These are phyloP conservation scores for Calyptomena viridis DNA, from an alignment of 2,113 vertebrate genomes.

Conservation along the genomic window DNA sequence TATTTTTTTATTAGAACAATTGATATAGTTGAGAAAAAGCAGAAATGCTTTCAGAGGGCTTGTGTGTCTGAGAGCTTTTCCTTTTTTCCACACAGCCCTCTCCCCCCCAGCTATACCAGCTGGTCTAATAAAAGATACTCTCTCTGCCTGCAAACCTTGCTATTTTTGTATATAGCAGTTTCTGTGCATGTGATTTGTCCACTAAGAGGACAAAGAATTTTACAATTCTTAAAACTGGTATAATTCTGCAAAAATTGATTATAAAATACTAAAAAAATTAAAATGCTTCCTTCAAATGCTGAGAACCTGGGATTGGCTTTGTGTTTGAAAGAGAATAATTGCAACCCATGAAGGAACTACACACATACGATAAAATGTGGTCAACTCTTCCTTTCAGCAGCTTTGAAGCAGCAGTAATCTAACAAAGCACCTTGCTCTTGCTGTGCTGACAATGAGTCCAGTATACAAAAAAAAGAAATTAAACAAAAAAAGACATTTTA, in stretches of 20 bases:
- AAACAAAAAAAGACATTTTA: conserved; percentile 69
- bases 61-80: background rate
- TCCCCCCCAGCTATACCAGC: accelerated
- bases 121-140: background rate
- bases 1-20: conserved; percentile 31
- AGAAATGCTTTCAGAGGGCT: background rate
- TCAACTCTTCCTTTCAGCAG: conserved; percentile 20
- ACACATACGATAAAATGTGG: background rate
- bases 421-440: conserved; percentile 27
- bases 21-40: background rate
- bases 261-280: background rate
- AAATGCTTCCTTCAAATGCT: background rate
- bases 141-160: background rate
- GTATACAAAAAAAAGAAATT: conserved; percentile 34
- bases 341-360: background rate
- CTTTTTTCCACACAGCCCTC: too few relatives aligned
- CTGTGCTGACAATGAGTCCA: conserved; percentile 47
- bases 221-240: background rate
- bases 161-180: background rate
- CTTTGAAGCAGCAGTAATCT: conserved; percentile 60
- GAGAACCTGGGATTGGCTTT: background rate
- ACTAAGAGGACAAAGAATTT: background rate
- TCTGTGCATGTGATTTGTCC: background rate
- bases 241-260: background rate
- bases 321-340: background rate